Conservation (phyloP, 1,140 invertebrate genomes). For the Nasonia vitripennis region DNA sequence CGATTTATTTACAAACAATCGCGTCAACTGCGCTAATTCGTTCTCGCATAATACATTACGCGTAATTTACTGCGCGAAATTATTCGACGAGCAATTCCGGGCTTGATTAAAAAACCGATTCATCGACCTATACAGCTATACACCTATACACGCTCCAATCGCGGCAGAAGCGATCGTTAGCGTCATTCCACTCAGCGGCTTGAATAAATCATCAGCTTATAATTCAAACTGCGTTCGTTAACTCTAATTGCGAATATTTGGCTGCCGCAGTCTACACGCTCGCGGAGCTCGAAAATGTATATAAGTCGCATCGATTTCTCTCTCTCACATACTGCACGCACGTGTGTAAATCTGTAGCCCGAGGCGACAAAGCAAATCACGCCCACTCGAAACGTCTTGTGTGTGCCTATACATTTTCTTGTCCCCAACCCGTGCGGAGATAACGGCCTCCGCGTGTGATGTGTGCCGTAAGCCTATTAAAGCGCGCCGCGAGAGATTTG, state of each 20-base stretch:
- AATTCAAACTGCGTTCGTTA: not conserved
- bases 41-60: not conserved
- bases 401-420: not conserved
- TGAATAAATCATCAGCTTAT: slow-evolving; percentile 1
- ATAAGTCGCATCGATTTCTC: not conserved
- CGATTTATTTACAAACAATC: not conserved
- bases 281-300: not conserved
- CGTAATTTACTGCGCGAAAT: too few species aligned
- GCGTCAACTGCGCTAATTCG: not conserved
- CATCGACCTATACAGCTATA: too few species aligned
- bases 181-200: not conserved
- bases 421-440: not conserved
- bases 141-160: not conserved
- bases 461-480: slow-evolving; percentile 4
- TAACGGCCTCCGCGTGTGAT: not conserved
- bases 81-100: not conserved
- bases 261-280: not conserved
- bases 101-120: not conserved
- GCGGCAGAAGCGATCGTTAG: not conserved
- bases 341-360: not conserved
- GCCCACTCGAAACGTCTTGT: not conserved
- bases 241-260: not conserved
- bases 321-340: not conserved
- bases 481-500: not conserved
- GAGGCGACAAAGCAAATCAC: not conserved